A percentile compares a stretch with the other conserved stretches of the same genome.
These are phyloP conservation scores for Bhutanitis thaidina DNA, from an alignment of 2,888 invertebrate genomes.

Conservation along the genomic window DNA sequence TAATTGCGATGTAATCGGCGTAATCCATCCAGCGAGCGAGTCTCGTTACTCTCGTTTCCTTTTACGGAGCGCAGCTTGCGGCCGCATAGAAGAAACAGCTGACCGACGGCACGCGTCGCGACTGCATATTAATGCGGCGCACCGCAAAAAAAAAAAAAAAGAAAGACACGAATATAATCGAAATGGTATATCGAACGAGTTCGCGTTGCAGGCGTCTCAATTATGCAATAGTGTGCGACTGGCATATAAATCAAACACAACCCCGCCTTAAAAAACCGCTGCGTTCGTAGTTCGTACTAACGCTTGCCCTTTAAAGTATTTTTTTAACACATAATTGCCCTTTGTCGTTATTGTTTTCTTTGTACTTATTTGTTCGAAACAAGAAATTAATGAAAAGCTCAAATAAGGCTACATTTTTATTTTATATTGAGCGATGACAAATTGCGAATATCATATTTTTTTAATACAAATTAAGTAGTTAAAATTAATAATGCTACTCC, in stretches of 20 bases:
- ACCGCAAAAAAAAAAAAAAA: constrained; percentile 56
- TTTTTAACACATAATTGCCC: constrained; percentile 7
- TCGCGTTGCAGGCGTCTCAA: constrained; percentile 57
- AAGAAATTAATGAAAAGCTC: no score
- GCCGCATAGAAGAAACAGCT: constrained; percentile 75
- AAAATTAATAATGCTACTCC: no score
- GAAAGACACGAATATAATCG: constrained; percentile 55
- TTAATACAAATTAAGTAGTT: no score
- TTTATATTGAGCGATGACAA: no score
- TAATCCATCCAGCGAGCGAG: constrained; percentile 60
- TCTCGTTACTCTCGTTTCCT: constrained; percentile 38
- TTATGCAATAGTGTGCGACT: constrained; percentile 47
- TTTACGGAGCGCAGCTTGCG: constrained; percentile 74
- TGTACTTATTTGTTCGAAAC: background rate
- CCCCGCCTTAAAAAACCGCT: background rate
- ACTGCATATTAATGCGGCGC: constrained; percentile 71
- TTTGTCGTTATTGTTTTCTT: background rate
- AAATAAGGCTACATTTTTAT: no score
- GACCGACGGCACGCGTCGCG: constrained; percentile 72
- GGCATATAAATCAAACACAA: constrained; percentile 8
- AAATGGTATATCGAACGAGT: constrained; percentile 53
- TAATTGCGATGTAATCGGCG: constrained; percentile 77
- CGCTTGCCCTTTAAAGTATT: constrained; percentile 3
- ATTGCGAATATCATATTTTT: no score
- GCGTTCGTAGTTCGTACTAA: background rate